phyloP scores from a whole-genome alignment of 2,888 invertebrate genomes.

The Selenia dentaria region DNA sequence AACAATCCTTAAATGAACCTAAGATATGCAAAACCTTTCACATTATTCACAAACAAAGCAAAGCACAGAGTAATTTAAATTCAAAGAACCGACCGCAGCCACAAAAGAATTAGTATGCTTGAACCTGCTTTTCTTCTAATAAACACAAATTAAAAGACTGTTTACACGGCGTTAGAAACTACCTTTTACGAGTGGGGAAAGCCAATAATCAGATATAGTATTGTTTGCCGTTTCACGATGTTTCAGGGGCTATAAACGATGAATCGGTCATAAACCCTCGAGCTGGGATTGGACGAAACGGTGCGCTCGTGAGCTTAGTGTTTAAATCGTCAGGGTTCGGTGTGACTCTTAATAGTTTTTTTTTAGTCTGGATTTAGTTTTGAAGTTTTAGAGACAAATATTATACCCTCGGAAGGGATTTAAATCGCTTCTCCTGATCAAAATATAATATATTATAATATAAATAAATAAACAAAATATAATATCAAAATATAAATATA shows the following conservation, averaged over 20 bases:
- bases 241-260: constrained; percentile 39
- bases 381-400: too few species aligned
- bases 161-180: constrained; percentile 18
- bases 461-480: too few species aligned
- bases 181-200: constrained; percentile 12
- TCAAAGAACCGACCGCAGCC: constrained; percentile 6
- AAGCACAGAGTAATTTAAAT: constrained; percentile 17
- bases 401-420: too few species aligned
- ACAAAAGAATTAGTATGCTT: constrained; percentile 24
- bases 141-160: constrained; percentile 28
- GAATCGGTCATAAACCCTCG: constrained; percentile 40
- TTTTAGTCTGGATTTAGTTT: too few species aligned
- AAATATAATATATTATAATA: too few species aligned
- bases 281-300: constrained; percentile 48
- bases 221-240: constrained; percentile 36
- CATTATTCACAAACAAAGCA: constrained; percentile 16
- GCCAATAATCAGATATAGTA: constrained; percentile 19
- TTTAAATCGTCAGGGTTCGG: not conserved
- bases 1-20: too few species aligned
- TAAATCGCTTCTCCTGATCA: too few species aligned
- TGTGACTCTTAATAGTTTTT: not conserved
- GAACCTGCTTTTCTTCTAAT: constrained; percentile 9
- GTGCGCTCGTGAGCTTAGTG: constrained; percentile 18
- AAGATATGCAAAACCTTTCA: constrained; percentile 13
- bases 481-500: too few species aligned